phyloP scores from a whole-genome alignment of 2,113 vertebrate species.

The Naja naja region DNA sequence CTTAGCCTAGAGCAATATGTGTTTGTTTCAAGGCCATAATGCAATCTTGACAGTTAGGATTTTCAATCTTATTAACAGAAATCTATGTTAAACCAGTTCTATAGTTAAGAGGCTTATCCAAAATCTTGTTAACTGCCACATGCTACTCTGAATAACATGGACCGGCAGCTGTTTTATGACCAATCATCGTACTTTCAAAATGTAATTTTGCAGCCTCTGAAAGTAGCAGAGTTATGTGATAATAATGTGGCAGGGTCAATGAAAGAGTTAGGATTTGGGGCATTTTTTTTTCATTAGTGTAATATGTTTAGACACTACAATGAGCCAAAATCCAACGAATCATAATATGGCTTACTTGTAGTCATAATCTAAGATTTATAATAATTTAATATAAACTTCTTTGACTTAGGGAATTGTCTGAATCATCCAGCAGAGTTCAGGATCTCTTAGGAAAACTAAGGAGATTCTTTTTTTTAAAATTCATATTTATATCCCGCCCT shows the following conservation, averaged over 20 bases:
- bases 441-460: neutral
- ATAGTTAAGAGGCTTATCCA: neutral
- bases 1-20: neutral
- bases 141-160: neutral
- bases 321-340: neutral
- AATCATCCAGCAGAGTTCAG: neutral
- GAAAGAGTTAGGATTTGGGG: neutral
- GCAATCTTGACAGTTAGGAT: neutral
- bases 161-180: neutral
- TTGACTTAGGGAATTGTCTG: neutral
- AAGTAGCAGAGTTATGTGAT: neutral
- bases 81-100: neutral
- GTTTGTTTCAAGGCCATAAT: neutral
- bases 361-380: neutral
- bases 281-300: neutral
- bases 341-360: neutral
- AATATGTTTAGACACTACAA: neutral
- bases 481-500: too few species aligned
- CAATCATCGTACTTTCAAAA: neutral
- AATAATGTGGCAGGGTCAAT: neutral
- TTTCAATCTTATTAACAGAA: neutral
- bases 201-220: neutral
- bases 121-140: neutral
- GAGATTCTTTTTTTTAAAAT: too few species aligned
- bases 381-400: neutral